A percentile compares a stretch with the other conserved stretches of the same genome.
Conservation (phyloP, 2,113 vertebrate species). For the Pagrus major region DNA sequence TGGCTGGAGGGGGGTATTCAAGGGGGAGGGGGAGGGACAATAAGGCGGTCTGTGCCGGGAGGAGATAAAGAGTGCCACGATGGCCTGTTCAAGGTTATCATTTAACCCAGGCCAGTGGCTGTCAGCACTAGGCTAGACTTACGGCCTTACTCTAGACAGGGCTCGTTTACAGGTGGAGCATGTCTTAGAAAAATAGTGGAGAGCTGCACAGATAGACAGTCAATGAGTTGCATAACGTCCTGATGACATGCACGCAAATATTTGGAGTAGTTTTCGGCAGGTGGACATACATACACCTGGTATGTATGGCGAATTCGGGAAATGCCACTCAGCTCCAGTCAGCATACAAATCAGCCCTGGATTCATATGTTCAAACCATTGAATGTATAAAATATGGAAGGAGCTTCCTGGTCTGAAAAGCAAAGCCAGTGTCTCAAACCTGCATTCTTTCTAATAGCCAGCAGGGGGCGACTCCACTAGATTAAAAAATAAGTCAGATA, state of each 20-base stretch:
- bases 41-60: conserved; percentile 84
- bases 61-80: conserved; percentile 83
- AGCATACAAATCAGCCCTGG: conserved; percentile 24
- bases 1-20: conserved; percentile 76
- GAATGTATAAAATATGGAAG: no score
- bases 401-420: no score
- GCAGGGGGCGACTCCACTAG: no score
- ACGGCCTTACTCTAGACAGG: conserved; percentile 74
- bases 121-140: conserved; percentile 87
- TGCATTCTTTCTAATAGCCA: no score
- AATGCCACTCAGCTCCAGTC: conserved; percentile 3
- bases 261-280: conserved; percentile 60
- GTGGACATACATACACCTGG: conserved; percentile 16
- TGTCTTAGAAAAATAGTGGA: conserved; percentile 55
- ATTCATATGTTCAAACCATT: no score
- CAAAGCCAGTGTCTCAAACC: no score
- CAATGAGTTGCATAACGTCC: conserved; percentile 48
- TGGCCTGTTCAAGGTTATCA: conserved; percentile 88
- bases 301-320: conserved; percentile 8
- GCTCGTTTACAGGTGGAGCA: conserved; percentile 80
- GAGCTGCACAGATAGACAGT: conserved; percentile 33
- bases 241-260: conserved; percentile 38
- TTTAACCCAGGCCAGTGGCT: conserved; percentile 83
- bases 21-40: conserved; percentile 79
- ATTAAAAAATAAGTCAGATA: no score